phyloP scores from a whole-genome alignment of 2,888 invertebrate genomes.

The Tenodera sinensis region DNA sequence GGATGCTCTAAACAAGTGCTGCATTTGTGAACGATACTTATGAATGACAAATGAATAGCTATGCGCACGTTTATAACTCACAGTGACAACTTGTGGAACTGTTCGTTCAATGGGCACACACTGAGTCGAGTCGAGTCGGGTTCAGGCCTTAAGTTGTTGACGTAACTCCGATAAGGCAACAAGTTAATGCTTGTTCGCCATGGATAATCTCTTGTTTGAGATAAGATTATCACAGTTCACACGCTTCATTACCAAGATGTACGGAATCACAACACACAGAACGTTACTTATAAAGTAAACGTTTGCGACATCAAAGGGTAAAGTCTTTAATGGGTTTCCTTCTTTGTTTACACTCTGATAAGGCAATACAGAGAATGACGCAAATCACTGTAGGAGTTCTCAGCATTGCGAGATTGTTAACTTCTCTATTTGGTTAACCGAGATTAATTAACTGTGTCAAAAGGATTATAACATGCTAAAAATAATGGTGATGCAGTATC shows the following conservation, averaged over 20 bases:
- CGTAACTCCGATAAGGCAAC: background rate
- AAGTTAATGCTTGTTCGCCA: background rate
- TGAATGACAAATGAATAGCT: too few relatives aligned
- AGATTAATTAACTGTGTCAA: background rate
- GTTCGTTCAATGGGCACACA: background rate
- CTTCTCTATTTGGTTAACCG: background rate
- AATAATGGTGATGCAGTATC: too few relatives aligned
- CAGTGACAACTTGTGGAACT: background rate
- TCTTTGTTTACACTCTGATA: background rate
- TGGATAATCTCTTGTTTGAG: background rate
- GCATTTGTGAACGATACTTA: too few relatives aligned
- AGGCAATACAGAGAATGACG: background rate
- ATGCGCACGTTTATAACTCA: background rate
- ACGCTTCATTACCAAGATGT: background rate
- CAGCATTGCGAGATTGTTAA: background rate
- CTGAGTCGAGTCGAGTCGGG: too few relatives aligned
- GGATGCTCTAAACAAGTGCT: too few relatives aligned
- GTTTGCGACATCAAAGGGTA: background rate
- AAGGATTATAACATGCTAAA: too few relatives aligned
- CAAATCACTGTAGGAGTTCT: background rate
- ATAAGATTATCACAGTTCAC: background rate
- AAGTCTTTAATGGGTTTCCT: background rate
- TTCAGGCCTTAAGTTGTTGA: background rate
- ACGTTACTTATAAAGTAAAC: background rate
- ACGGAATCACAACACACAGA: background rate